Conservation (phyloP, 2,888 invertebrate species). For the Platerodrilus igneus region DNA sequence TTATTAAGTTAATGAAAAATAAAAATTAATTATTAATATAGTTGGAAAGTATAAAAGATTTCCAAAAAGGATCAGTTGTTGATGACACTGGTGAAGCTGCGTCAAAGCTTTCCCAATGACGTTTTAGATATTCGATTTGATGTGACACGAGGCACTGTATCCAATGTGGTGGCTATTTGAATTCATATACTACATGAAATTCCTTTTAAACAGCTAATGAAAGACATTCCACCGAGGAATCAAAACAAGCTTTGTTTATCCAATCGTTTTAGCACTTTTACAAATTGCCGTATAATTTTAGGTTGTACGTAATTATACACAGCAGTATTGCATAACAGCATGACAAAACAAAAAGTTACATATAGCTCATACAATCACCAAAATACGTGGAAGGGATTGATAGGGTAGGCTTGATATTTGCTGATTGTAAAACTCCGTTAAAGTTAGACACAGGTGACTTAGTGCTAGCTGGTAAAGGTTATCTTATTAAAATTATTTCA, state of each 20-base stretch:
- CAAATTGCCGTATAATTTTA: conserved; percentile 18
- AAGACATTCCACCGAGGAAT: conserved; percentile 10
- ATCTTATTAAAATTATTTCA: no score
- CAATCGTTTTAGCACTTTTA: conserved; percentile 9
- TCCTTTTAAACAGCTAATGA: conserved; percentile 14
- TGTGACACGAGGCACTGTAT: conserved; percentile 4
- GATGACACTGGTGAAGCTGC: conserved; percentile 21
- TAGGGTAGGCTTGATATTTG: no score
- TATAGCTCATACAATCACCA: conserved; percentile 7
- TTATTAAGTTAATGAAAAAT: no score
- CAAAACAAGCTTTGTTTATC: conserved; percentile 21
- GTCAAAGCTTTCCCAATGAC: conserved; percentile 15
- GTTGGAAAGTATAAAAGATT: no score
- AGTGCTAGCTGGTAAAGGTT: no score
- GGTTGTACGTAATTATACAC: conserved; percentile 18
- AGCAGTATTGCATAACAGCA: not conserved
- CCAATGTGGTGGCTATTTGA: conserved; percentile 15
- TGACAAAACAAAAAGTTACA: not conserved
- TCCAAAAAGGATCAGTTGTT: conserved; percentile 20
- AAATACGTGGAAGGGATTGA: no score
- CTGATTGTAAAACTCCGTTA: no score
- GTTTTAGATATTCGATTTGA: conserved; percentile 19
- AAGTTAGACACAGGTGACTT: no score
- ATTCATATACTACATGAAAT: conserved; percentile 14
- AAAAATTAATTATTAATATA: no score